Evolutionary conservation across 2,797 vertebrate genomes (phyloP), one percentile per base, ranked within the genome.

Genomic region (Sparidentex hasta): DNA sequence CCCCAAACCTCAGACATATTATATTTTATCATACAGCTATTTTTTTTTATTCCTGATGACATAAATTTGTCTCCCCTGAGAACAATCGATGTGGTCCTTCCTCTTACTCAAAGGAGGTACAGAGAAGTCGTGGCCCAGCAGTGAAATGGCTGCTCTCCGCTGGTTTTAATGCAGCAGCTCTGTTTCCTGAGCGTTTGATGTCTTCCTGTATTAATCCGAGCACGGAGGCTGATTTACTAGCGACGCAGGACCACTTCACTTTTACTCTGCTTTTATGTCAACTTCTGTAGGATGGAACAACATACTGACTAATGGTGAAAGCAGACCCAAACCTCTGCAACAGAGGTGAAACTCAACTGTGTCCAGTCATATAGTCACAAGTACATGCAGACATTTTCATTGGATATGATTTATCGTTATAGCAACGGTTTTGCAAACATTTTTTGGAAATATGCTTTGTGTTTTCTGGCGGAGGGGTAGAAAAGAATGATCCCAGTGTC

Each of bases 171-270:
- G 65, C 68, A 81, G 41, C 43, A 3, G 70, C 38, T 85, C 67
- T 78, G 82, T 69, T 86, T 86, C 86, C 82, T 78, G 78, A 44
- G 51, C 7, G 68, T 80, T 85, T 86, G 81, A 90, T 82, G 79
- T 89, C 80, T 84, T 76, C 80, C 87, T 84, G 81, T 78, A 74
- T 88, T 88, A 85, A 87, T 89, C 65, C 1, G 48, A 71, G 64
- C 46, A 25, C 85, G 51, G 47, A 65, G 46, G 20, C 65, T 89
- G 92, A 88, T 93, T 94, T 93, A 94, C 62, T 61, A 67, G 85
- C 81, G 66, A 67, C 81, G 1, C 71, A 78, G 83, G 90, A 88
- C 71, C 78, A 74, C 82, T 92, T 84, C 1, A 11, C 76, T 83
- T 80, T 84, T 46, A 73, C 71, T 62, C 54, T 23, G 66, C 83